Evolutionary conservation across 2,113 vertebrate genomes (phyloP).

Genomic region (Periophthalmus modestus): DNA sequence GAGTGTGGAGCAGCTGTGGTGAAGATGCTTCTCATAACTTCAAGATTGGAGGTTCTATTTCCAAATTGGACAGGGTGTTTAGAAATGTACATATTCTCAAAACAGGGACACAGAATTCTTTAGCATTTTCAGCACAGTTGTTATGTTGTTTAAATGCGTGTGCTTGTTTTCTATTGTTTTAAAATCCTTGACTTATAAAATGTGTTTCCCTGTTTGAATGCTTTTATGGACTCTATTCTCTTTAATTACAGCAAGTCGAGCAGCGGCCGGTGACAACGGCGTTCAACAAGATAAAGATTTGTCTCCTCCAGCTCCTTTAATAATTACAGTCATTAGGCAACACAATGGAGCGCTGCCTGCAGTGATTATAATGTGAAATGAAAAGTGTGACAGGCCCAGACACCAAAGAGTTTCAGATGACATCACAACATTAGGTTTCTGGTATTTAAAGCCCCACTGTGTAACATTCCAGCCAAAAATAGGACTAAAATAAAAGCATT

Average conservation of each 20-base stretch:
- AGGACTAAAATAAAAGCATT: too few relatives aligned
- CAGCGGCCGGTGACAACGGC: neutral
- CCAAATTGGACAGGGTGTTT: too few relatives aligned
- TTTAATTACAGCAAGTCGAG: neutral
- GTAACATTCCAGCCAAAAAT: too few relatives aligned
- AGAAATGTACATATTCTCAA: too few relatives aligned
- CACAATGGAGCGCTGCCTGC: constrained; percentile 2
- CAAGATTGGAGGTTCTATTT: too few relatives aligned
- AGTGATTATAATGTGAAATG: neutral
- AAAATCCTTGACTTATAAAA: neutral
- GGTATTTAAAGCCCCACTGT: too few relatives aligned
- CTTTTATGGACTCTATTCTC: neutral
- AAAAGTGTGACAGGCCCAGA: neutral
- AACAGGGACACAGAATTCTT: too few relatives aligned
- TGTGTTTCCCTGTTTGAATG: neutral
- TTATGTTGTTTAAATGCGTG: too few relatives aligned
- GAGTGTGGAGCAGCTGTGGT: too few relatives aligned
- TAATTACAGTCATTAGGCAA: constrained; percentile 7
- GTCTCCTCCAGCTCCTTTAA: constrained; percentile 1
- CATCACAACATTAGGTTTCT: neutral
- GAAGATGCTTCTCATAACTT: too few relatives aligned
- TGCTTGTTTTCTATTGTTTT: too few relatives aligned
- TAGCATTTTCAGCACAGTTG: too few relatives aligned
- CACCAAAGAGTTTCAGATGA: neutral
- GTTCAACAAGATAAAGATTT: constrained; percentile 1